A percentile compares a stretch with the other conserved stretches of the same genome.
phyloP scores from a whole-genome alignment of 2,888 invertebrate genomes.

The Idaea aversata region DNA sequence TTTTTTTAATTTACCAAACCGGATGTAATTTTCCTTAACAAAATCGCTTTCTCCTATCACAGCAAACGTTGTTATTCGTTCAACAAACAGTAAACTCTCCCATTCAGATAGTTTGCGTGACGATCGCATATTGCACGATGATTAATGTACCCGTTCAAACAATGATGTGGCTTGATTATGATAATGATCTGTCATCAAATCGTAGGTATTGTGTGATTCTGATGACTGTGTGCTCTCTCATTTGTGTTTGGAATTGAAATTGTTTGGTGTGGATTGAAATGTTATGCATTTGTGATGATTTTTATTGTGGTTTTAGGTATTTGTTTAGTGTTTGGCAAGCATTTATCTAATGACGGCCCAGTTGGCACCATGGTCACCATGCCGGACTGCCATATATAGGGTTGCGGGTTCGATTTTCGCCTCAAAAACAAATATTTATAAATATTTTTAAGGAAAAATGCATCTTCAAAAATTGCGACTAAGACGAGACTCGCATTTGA shows the following conservation, averaged over 20 bases:
- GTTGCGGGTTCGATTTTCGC: too few species aligned
- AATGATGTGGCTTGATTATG: conserved; percentile 1
- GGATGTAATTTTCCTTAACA: too few species aligned
- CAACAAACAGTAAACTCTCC: neutral
- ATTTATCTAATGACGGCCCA: neutral
- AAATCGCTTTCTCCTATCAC: neutral
- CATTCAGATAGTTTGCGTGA: neutral
- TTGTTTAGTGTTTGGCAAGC: neutral
- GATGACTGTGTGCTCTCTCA: neutral
- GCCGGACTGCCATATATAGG: too few species aligned
- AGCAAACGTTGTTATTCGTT: neutral
- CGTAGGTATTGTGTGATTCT: neutral
- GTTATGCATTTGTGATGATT: neutral
- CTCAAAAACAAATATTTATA: too few species aligned
- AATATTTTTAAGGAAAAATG: too few species aligned
- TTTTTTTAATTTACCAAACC: too few species aligned
- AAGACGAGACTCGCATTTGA: too few species aligned
- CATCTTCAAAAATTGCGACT: too few species aligned
- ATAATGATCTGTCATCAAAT: conserved; percentile 1
- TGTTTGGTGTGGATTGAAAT: neutral
- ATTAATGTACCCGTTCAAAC: neutral
- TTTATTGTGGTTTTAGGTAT: neutral
- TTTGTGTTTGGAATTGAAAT: neutral
- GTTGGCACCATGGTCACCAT: too few species aligned
- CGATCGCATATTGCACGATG: neutral